These are phyloP conservation scores for Erebia palarica DNA, from an alignment of 2,888 invertebrate genomes.

Conservation along the genomic window DNA sequence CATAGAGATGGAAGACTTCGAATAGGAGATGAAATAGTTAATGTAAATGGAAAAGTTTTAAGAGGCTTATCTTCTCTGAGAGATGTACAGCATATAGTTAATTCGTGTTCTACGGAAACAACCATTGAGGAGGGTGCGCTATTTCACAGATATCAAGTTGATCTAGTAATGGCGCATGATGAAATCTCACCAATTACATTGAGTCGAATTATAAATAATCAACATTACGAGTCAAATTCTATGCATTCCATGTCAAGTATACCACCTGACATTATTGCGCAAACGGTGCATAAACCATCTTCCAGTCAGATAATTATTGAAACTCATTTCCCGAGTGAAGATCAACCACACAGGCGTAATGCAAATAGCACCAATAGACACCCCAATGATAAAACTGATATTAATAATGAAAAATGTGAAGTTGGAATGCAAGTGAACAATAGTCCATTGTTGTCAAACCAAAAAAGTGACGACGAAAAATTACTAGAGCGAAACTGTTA, in stretches of 20 bases:
- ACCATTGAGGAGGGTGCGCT: conserved; percentile 62
- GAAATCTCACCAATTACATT: conserved; percentile 82
- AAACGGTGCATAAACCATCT: conserved; percentile 71
- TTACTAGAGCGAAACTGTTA: conserved; percentile 69
- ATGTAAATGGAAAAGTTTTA: conserved; percentile 92
- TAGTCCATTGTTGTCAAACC: conserved; percentile 59
- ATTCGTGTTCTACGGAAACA: conserved; percentile 78
- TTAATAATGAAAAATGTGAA: conserved; percentile 61
- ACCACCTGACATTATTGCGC: conserved; percentile 77
- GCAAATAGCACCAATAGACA: conserved; percentile 49
- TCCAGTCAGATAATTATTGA: conserved; percentile 74
- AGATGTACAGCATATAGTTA: conserved; percentile 84
- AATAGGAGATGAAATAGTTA: conserved; percentile 94
- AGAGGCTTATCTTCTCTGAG: conserved; percentile 87
- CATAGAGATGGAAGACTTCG: conserved; percentile 91
- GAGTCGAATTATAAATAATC: conserved; percentile 71
- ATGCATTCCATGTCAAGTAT: conserved; percentile 54
- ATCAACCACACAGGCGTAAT: conserved; percentile 56
- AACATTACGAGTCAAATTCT: conserved; percentile 56
- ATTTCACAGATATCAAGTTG: conserved; percentile 79
- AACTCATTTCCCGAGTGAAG: conserved; percentile 73
- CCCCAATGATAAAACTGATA: conserved; percentile 51
- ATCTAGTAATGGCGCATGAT: conserved; percentile 85
- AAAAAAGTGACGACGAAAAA: conserved; percentile 80
- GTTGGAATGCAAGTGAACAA: conserved; percentile 64